Base-by-base conservation (phyloP, 2,797 vertebrate species). In the Anisognathus igniventris region DNA sequence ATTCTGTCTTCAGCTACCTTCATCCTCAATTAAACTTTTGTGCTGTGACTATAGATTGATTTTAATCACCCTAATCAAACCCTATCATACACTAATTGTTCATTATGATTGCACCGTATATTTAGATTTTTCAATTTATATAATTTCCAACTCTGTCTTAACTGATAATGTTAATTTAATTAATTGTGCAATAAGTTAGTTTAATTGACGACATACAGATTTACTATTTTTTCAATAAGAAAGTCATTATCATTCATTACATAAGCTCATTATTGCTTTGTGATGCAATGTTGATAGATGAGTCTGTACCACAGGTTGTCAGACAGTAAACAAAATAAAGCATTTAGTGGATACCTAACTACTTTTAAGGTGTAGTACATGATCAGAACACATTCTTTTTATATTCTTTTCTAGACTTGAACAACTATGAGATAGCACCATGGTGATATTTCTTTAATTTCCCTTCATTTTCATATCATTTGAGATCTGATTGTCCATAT, bases 161-260 rank as follows among this genome's bases (percentile, higher is more conserved):
- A 95, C 79, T 96, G 89, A 70, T 79, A 79, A 81, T 79, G 39
- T 86, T 96, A 95, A 97, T 94, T 89, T 86, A 92, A 97, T 96
- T 95, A 95, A 82, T 93, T 91, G 75, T 54, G 54, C 72, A 93
- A 95, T 96, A 96, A 92, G 62, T 89, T 92, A 66, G 23, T 40
- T 94, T 84, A 95, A 30, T 28, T 92, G 25, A 90, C 68, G 50
- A 72, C 72, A 94, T 65, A 85, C 27, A 79, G 56, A 62, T 88
- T 93, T 88, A 76, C 72, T 77, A 10, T 56, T 93, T 71, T 93
- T 96, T 92, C 64, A 53, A 51, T 65, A 74, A 83, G 53, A 74
- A 94, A 87, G 47, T 73, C 30, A 79, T 94, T 94, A 93, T 12
- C 66, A 88, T 93, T 93, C 66, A 68, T 93, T 95, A 93, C 80